These are phyloP conservation scores for Scolopax mira DNA, from an alignment of 2,113 vertebrate species.

Conservation along the genomic window DNA sequence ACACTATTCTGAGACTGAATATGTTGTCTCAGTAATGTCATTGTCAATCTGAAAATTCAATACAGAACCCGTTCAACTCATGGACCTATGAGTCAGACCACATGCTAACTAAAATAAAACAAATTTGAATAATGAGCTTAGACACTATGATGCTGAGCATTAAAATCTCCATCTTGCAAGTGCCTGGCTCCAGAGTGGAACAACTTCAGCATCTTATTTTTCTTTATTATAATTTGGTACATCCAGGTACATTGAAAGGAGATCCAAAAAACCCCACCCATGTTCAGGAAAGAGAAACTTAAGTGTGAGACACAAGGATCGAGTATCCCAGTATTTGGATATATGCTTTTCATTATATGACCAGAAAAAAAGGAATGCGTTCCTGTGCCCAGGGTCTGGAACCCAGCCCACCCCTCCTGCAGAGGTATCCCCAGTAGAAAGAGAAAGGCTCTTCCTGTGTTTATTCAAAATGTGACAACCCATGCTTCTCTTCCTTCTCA, in stretches of 20 bases:
- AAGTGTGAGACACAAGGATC: not conserved
- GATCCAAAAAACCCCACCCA: accelerated
- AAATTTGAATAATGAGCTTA: not conserved
- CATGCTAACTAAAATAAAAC: not conserved
- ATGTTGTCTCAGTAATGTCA: not conserved
- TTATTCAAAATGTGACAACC: not conserved
- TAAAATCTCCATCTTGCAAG: not conserved
- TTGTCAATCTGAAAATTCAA: slow-evolving; percentile 16
- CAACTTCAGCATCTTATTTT: not conserved
- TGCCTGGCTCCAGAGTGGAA: not conserved
- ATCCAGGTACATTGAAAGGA: not conserved
- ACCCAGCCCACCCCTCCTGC: not conserved
- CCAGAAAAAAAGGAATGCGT: not conserved
- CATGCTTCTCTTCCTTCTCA: not conserved
- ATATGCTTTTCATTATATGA: not conserved
- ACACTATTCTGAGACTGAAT: not conserved
- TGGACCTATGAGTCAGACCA: not conserved
- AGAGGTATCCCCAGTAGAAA: not conserved
- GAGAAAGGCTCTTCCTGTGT: not conserved
- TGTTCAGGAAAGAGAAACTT: not conserved
- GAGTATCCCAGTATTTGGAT: not conserved
- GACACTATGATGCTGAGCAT: not conserved
- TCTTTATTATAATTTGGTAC: not conserved
- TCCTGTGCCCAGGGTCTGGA: not conserved
- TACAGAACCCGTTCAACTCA: not conserved